Conservation (phyloP, 2,113 vertebrate genomes). For the Callipepla californica region DNA sequence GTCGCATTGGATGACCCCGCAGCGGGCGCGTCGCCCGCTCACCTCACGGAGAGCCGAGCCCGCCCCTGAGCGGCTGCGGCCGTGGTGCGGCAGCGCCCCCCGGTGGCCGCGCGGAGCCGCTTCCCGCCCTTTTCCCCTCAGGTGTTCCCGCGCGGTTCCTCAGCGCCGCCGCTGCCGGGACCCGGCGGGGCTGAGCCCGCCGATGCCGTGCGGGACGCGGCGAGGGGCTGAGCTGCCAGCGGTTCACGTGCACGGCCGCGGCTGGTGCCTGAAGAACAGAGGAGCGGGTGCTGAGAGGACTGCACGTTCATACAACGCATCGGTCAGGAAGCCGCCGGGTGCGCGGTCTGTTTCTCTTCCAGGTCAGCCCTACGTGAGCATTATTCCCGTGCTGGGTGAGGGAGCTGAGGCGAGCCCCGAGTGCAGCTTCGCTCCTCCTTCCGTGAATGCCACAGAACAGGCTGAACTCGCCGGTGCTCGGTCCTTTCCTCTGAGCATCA, state of each 20-base stretch:
- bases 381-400: not conserved
- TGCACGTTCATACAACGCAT: not conserved
- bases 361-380: not conserved
- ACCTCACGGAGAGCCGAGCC: too few species aligned
- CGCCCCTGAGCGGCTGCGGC: not conserved
- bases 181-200: rapidly evolving
- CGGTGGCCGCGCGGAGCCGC: not conserved
- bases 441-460: not conserved
- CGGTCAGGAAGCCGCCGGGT: not conserved
- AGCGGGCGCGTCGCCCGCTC: too few species aligned
- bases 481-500: not conserved
- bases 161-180: not conserved
- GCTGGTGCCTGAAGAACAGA: not conserved
- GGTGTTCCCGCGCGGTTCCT: not conserved
- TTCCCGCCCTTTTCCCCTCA: not conserved
- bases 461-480: not conserved
- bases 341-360: not conserved
- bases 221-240: not conserved
- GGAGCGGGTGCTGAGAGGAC: not conserved
- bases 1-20: too few species aligned
- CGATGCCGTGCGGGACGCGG: not conserved
- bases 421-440: not conserved
- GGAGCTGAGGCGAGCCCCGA: not conserved
- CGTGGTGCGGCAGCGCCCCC: not conserved
- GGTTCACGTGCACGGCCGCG: not conserved